Evolutionary conservation across 2,888 invertebrate species (phyloP), one percentile per base, ranked within the genome.

Genomic region (Hemicrepidius hirtus): DNA sequence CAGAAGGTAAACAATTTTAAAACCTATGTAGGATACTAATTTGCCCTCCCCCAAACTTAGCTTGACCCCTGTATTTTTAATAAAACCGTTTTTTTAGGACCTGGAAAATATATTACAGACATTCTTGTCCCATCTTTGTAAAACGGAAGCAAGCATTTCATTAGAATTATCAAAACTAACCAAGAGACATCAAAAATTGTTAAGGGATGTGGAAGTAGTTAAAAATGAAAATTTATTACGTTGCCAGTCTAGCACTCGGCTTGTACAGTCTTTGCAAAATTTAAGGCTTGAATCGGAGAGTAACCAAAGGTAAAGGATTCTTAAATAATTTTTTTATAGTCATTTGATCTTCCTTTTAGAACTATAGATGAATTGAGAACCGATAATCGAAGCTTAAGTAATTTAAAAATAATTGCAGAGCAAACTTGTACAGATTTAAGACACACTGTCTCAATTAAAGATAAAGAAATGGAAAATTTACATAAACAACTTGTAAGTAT

Each of bases 191-290:
- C 64, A 78, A 16, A 83, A 80, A 59, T 70, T 84, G 35, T 66
- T 81, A 16, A 68, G 73, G 41, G 80, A 83, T 62, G 73, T 85
- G 5, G 78, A 81, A n/a, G 63, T 75, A 35, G 70, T 85, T 7
- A 84, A 82, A 73, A 75, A 69, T 12, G 81, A 83, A 46, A 76
- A 78, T 53, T 40, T 74, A 18, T 59, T 82, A 12, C 84, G 83
- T 70, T 76, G 74, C 18, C 82, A 82, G 62, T 71, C 73, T 1
- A 63, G 41, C n/a, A n/a, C 62, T 13, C 64, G 76, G 18, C 73
- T 86, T n/a, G 66, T 81, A 4, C 78, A 80, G 68, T 80, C 79
- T 20, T 77, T 85, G 75, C 84, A 85, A 75, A 80, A 79, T 65
- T 73, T 85, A 21, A 77, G 81, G 49, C 28, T 82, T 6, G 85